Percentiles rank a stretch among this genome's conserved stretches.
These are phyloP conservation scores for Pithys albifrons DNA, from an alignment of 2,113 vertebrate species.

Conservation along the genomic window DNA sequence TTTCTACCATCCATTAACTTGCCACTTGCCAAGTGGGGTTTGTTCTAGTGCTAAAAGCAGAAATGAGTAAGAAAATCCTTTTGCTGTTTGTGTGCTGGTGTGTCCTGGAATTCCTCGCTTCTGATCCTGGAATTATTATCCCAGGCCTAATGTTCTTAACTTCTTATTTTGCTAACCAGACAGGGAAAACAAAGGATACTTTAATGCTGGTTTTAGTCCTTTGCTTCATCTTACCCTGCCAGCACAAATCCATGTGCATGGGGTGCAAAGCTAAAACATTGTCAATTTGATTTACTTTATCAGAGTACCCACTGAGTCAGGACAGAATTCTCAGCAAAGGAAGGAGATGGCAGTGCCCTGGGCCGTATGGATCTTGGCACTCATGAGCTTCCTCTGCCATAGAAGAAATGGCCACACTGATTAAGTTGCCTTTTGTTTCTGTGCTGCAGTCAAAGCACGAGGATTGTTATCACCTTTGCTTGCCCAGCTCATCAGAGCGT, in stretches of 20 bases:
- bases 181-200: background rate
- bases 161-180: background rate
- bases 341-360: background rate
- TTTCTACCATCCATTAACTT: background rate
- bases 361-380: background rate
- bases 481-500: background rate
- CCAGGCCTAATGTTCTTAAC: background rate
- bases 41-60: background rate
- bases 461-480: background rate
- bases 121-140: background rate
- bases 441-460: fast-evolving
- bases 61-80: background rate
- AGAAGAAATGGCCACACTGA: fast-evolving
- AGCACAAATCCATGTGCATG: background rate
- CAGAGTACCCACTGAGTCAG: background rate
- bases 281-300: background rate
- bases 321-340: background rate
- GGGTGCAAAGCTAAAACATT: background rate
- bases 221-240: background rate
- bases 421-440: background rate
- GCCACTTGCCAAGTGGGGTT: background rate
- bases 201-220: background rate
- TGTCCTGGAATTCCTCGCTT: background rate
- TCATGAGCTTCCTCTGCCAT: background rate
- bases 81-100: fast-evolving